Base-by-base conservation (phyloP, 2,113 vertebrate genomes). In the Peromyscus polionotus region DNA sequence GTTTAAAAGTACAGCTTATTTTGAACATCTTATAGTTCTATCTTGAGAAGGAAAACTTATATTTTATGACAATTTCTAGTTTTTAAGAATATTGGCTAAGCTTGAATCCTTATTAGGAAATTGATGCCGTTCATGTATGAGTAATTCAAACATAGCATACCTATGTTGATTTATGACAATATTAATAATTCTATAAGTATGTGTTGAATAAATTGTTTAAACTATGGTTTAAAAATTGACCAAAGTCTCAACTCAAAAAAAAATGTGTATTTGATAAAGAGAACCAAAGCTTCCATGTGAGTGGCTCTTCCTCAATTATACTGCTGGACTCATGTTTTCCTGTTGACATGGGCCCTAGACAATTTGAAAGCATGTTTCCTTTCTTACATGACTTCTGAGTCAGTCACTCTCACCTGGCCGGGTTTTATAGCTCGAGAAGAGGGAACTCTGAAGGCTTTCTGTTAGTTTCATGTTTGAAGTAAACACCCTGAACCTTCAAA, bases 401-500 rank as follows among this genome's bases (percentile, higher is more conserved):
- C 79, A 57, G 31, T 91, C 51, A 89, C 33, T 63, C n/a, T 88
- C 67, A 75, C 93, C 45, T 91, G 59, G 36, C 51, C 68, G 33
- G 85, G 57, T 75, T 93, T 75, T 93, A 89, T 3, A 89, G 86
- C 89, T 91, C 48, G 61, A 26, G 68, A n/a, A 95, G 91, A 16
- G 26, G 36, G 11, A 91, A 92, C 91, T 91, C 10, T 51, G 28
- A 91, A 67, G 16, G 16, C 95, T 98, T 97, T 88, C 79, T 28
- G 45, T 97, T 97, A 91, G 83, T 26, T 97, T 96, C 95, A 89
- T 90, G 83, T 96, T 90, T 93, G 68, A 63, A 97, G 87, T 86
- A 97, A 96, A 94, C 24, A 97, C 75, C 51, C 67, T 84, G 28
- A 90, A 77, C 24, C 97, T 67, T 93, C 97, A 96, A 70, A 97